Evolutionary conservation across 2,888 invertebrate species (phyloP), one percentile per base, ranked within the genome.

Genomic region (Bedellia somnulentella): DNA sequence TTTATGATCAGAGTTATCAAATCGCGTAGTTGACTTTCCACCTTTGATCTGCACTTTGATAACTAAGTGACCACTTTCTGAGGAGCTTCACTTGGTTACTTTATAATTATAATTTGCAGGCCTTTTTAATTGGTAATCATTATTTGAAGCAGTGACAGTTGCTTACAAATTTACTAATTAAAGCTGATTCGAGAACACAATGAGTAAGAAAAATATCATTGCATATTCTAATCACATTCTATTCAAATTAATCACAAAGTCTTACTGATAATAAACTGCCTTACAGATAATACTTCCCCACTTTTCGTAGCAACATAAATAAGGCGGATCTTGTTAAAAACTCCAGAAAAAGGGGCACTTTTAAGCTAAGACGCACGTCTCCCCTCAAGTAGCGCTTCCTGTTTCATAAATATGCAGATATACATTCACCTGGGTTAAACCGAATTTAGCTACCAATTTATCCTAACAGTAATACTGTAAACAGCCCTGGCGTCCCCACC

Each of bases 361-460:
- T 71, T 62, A 63, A 57, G 53, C 49, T 54, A 50, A 58, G 57
- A 52, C 52, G 55, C 60, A 22, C 27, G 16, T 13, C 29, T 60
- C 66, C 66, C 70, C 63, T 62, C 57, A 59, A 64, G 46, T 41
- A 43, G 58, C 57, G n/a, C 55, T 63, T 62, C 57, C 57, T 57
- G 61, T 64, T 61, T 59, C 66, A 70, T 75, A 75, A 71, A 73
- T 73, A 73, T 73, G 68, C 66, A 73, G 71, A 71, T 71, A 70
- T 70, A 57, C 64, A 56, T 57, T 71, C 70, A 73, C 73, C 71
- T 75, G 71, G 60, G 62, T 52, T 57, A 60, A 63, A 60, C 67
- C 53, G 55, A 70, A 71, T 71, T 71, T 73, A 67, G 57, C 57
- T 44, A 49, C 54, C 60, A 67, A 73, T 75, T 71, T 73, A 73